Evolutionary conservation across 2,797 vertebrate species (phyloP), one percentile per base, ranked within the genome.

Genomic region (Melanitta fusca): DNA sequence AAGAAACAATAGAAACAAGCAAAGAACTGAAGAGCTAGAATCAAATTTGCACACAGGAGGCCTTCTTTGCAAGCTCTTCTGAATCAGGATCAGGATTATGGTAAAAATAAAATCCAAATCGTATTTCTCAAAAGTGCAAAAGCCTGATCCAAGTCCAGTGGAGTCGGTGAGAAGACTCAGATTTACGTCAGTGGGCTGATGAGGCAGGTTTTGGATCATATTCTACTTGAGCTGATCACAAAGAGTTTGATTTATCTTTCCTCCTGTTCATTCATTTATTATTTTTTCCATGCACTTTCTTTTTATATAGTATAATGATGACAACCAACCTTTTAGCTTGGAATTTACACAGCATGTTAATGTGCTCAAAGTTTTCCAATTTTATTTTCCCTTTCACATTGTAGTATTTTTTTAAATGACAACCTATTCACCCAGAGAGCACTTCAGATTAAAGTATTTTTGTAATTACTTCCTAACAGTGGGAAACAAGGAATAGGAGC

Each of bases 391-490:
- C 54, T 56, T 81, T 83, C 58, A 4, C 80, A 53, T 43, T 45
- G 3, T 15, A 32, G 73, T 88, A 60, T 72, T 77, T 64, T 75
- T 56, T 70, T 54, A 64, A 93, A 95, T 85, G 91, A 80, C 90
- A 92, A 72, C 79, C 93, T 94, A 56, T 97, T 97, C 96, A 97
- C 84, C 95, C 96, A 56, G 89, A 81, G 91, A 93, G 80, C 92
- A 68, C 95, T 96, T 92, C 73, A 85, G 94, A 93, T 96, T 64
- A 96, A 97, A 97, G 96, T 95, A 97, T 97, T 97, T 96, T 93
- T 97, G 96, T 98, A 98, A 98, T 98, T 98, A 96, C 97, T 96
- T 97, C 93, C 71, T 71, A 96, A 84, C 97, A 96, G 96, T 97
- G 97, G 98, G 97, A 98, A 97, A 96, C 91, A 95, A 96, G 92